Evolutionary conservation across 2,888 invertebrate genomes (phyloP), one percentile per base, ranked within the genome.

Genomic region (Kryphioiulus occultus): DNA sequence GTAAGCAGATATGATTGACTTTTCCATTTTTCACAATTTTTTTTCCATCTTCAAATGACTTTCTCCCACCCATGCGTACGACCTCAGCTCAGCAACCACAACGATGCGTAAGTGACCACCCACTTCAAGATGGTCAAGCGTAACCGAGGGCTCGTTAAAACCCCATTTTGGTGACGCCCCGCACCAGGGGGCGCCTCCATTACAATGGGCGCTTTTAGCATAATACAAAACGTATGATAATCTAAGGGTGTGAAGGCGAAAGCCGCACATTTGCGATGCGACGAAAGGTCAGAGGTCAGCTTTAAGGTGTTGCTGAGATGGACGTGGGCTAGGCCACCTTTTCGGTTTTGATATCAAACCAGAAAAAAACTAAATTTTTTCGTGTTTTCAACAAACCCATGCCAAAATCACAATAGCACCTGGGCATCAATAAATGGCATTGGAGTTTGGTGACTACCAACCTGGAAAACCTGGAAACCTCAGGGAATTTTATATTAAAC

Each of bases 121-220:
- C 78, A 26, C 26, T 78, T 78, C 30, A 30, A 30, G 78, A 78
- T 30, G 78, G 78, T 78, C 78, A 30, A 78, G 78, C 78, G 30
- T 78, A 78, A 30, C 78, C 78, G 78, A 78, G 10, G n/a, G 68
- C 68, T 78, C 26, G 78, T 78, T 26, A 78, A 78, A 78, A 78
- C 2, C 78, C 78, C 3, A 78, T 78, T 78, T 78, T 78, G 78
- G 78, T 78, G 78, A 78, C 78, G 78, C 78, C 78, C 78, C 78
- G 30, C 78, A 78, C 78, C 15, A 78, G 78, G 78, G 78, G 78
- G 78, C 78, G 78, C 78, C 26, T 78, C 30, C 78, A 78, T 78
- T 78, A 78, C 78, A 78, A 78, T 78, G 78, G 78, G 78, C 78
- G 78, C 78, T 78, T 30, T 26, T 15, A 78, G 26, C 78, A 78